Evolutionary conservation across 2,888 invertebrate genomes (phyloP).

Genomic region (Lepidochitona cinerea): DNA sequence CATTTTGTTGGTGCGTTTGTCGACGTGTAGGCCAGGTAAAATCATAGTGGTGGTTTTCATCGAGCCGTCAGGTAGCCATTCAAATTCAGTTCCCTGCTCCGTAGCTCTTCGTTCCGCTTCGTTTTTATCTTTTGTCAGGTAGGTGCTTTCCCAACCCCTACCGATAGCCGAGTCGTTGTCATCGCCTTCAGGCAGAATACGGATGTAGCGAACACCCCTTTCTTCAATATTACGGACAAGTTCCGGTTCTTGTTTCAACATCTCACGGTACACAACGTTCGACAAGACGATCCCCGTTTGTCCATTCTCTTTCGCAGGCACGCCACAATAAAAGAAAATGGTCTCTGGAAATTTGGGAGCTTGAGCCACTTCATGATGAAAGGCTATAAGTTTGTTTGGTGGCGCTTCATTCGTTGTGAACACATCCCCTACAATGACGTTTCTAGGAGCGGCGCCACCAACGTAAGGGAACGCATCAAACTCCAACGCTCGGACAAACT

Average conservation of each 20-base stretch:
- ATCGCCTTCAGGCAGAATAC: constrained; percentile 49
- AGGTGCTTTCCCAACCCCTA: constrained; percentile 56
- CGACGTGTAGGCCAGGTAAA: constrained; percentile 43
- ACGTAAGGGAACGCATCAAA: constrained; percentile 48
- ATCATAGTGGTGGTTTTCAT: constrained; percentile 47
- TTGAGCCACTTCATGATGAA: constrained; percentile 62
- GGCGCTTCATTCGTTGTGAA: constrained; percentile 58
- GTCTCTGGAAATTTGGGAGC: constrained; percentile 47
- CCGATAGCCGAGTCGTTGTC: constrained; percentile 53
- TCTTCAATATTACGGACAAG: constrained; percentile 43
- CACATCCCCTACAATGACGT: constrained; percentile 41
- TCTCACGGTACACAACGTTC: constrained; percentile 39
- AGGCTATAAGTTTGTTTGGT: constrained; percentile 50
- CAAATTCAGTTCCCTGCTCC: constrained; percentile 41
- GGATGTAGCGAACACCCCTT: constrained; percentile 43
- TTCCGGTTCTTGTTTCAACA: constrained; percentile 31
- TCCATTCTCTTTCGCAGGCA: constrained; percentile 44
- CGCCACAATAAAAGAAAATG: constrained; percentile 53
- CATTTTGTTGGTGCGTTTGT: constrained; percentile 43
- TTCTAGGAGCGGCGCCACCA: constrained; percentile 50
- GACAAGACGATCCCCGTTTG: constrained; percentile 51
- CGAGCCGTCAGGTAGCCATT: constrained; percentile 49
- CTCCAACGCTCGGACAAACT: constrained; percentile 35
- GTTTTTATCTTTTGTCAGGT: constrained; percentile 35
- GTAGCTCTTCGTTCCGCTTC: constrained; percentile 43